Evolutionary conservation across 2,888 invertebrate genomes (phyloP), one percentile per base, ranked within the genome.

Genomic region (Cryptocheilus praepositus): DNA sequence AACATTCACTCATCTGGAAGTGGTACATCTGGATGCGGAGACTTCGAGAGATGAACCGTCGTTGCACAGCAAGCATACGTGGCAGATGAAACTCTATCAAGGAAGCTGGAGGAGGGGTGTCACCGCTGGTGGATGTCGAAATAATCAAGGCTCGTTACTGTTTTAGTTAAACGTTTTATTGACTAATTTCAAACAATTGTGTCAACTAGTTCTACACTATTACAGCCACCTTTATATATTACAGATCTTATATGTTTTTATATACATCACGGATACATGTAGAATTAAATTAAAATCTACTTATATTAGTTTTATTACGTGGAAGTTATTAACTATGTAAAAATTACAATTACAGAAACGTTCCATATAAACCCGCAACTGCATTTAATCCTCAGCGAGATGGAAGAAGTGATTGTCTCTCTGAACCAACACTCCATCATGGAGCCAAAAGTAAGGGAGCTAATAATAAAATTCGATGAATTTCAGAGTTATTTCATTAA

Each of bases 291-390:
- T 15, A 46, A 46, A 46, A 46, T 16, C 25, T 2, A 25, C 25
- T 25, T 25, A 45, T 45, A 4, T 45, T 8, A 16, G n/a, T n/a
- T 45, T 4, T 45, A 45, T 16, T 8, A n/a, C 16, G n/a, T n/a
- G n/a, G n/a, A n/a, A n/a, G n/a, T n/a, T n/a, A n/a, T 7, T 8
- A 63, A 60, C 19, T 2, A 59, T 45, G 25, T 51, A 53, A 66
- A 43, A 28, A 56, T 53, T 44, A 15, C 49, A 25, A 16, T 87
- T 88, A 11, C 90, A 92, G 95, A 96, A 85, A 96, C 96, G 49
- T 97, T 97, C 88, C 96, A 97, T 88, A 95, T 96, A 85, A 97
- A 97, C 89, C 97, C 97, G 0, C 97, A 97, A 90, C 90, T 97
- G 49, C 94, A 96, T 82, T 87, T 97, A 55, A 92, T 93, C 54